A percentile compares a stretch with the other conserved stretches of the same genome.
phyloP scores from a whole-genome alignment of 2,888 invertebrate genomes.

The Notodonta dromedarius region DNA sequence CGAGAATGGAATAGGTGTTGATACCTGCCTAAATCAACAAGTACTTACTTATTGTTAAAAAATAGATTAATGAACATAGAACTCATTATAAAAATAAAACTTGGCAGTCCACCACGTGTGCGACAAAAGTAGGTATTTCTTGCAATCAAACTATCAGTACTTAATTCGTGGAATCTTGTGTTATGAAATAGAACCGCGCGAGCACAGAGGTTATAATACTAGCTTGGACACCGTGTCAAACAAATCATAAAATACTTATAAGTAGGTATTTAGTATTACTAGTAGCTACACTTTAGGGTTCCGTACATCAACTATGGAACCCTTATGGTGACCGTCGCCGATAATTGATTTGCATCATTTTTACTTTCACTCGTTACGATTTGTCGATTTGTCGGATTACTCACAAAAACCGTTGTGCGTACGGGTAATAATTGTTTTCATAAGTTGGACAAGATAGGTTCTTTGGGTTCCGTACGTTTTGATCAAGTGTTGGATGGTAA shows the following conservation, averaged over 20 bases:
- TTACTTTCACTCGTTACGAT: neutral
- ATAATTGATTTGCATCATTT: neutral
- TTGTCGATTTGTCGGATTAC: neutral
- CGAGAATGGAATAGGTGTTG: too few relatives aligned
- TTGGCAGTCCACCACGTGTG: too few relatives aligned
- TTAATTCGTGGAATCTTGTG: too few relatives aligned
- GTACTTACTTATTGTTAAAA: too few relatives aligned
- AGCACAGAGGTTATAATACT: neutral
- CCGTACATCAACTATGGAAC: too few relatives aligned
- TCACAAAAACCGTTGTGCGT: neutral
- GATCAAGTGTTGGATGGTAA: neutral
- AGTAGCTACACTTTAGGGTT: neutral
- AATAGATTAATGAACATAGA: too few relatives aligned
- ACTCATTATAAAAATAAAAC: too few relatives aligned
- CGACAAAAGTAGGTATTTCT: too few relatives aligned
- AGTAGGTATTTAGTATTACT: neutral
- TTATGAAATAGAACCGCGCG: too few relatives aligned
- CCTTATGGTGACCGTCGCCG: neutral
- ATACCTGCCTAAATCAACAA: too few relatives aligned
- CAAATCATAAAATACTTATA: too few relatives aligned
- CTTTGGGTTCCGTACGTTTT: neutral
- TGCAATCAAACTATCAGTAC: too few relatives aligned
- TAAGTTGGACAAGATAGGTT: neutral
- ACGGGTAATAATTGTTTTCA: neutral
- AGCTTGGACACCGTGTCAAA: neutral